Conservation (phyloP, 23 tunicate species). For the Styela plicata region DNA sequence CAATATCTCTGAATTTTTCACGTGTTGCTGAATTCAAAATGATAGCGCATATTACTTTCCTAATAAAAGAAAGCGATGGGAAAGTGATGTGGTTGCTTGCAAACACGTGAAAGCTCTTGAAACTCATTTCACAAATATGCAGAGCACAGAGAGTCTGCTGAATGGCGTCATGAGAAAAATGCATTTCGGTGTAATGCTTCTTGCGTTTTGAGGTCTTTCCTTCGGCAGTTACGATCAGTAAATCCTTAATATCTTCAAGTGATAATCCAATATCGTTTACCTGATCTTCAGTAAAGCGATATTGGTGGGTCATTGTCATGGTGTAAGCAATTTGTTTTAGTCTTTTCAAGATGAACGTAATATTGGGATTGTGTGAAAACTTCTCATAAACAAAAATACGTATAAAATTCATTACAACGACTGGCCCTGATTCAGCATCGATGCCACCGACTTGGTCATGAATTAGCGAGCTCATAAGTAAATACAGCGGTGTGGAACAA, state of each 20-base stretch:
- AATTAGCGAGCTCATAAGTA: background rate
- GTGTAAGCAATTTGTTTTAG: background rate
- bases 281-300: background rate
- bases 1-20: background rate
- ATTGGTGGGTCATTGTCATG: background rate
- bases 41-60: background rate
- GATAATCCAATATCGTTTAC: background rate
- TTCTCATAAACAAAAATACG: background rate
- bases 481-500: background rate
- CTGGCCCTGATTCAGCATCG: background rate
- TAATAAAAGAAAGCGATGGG: background rate
- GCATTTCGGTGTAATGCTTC: background rate
- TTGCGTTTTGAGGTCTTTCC: background rate
- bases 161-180: background rate
- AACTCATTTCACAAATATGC: background rate
- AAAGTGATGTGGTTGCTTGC: background rate
- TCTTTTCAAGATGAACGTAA: background rate
- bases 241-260: background rate
- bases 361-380: background rate
- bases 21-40: background rate
- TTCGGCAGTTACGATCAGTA: background rate
- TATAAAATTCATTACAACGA: background rate
- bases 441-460: background rate
- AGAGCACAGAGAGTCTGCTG: background rate
- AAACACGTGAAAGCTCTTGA: background rate